Base-by-base conservation (phyloP, 30 jellyfish, hydroid and myxozoan genomes). In the Aurelia sp. region DNA sequence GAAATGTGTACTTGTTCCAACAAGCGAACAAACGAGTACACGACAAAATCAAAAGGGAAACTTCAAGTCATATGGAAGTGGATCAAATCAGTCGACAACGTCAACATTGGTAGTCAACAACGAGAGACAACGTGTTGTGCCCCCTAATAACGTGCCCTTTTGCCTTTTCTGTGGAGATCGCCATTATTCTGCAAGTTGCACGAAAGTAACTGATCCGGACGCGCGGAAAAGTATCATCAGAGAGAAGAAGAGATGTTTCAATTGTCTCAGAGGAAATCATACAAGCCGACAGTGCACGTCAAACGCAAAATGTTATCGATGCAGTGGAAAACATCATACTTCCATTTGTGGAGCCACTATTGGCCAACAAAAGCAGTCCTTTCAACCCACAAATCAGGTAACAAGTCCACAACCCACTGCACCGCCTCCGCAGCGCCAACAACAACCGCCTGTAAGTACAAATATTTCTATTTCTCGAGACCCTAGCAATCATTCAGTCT, bases 361-460 rank as follows among this genome's bases (percentile, higher is more conserved):
- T 1, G 2, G 69, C 27, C 31, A 8, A 13, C 18, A 5, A n/a
- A 11, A 33, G 16, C 22, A 59, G 3, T 18, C 4, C 0, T 12
- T 12, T 10, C 12, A 8, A 13, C 9, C 6, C 23, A 3, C 22
- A 59, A 13, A 12, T 59, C 69, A 59, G 31, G 4, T 13, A 10
- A 5, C 23, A 11, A 13, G 0, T 12, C 69, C 69, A 3, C 69
- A 8, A 12, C 69, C 69, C 22, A 6, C 23, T 13, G 69, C 69
- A 59, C 9, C 48, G 48, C 48, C 1, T 37, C 3, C 48, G 3
- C 48, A 6, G 10, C 48, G 9, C 10, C 48, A 37, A 37, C 10
- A 37, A 37, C 48, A 37, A 37, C 48, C 48, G 9, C 48, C 70
- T 13, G 84, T 73, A 73, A 73, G 84, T 73, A 73, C 70, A 47